A percentile compares a stretch with the other conserved stretches of the same genome.
phyloP scores from a whole-genome alignment of 2,113 vertebrate species.

The Dryoscopus gambensis region DNA sequence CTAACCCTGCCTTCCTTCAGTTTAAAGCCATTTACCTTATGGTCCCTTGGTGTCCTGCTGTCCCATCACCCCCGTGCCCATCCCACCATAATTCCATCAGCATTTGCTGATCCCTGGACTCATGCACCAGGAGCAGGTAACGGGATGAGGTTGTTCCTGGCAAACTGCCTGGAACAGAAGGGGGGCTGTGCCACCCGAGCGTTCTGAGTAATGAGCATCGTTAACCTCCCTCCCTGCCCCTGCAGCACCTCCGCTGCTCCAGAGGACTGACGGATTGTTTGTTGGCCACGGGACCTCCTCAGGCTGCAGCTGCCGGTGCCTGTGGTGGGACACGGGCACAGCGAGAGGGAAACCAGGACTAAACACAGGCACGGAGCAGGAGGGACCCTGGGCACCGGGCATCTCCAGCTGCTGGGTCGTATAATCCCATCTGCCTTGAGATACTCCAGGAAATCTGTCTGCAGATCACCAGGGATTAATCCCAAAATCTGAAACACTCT shows the following conservation, averaged over 20 bases:
- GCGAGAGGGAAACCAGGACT: background rate
- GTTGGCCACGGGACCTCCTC: background rate
- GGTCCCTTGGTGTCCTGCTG: background rate
- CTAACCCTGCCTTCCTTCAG: background rate
- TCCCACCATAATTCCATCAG: background rate
- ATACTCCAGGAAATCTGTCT: background rate
- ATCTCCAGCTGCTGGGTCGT: background rate
- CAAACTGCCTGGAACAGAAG: background rate
- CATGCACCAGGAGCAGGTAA: background rate
- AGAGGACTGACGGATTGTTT: background rate
- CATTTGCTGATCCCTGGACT: background rate
- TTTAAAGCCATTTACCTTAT: background rate
- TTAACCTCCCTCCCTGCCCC: slow-evolving; percentile 12
- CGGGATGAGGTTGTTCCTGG: background rate
- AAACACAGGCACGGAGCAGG: background rate
- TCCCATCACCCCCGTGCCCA: background rate
- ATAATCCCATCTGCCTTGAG: background rate
- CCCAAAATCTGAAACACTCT: background rate
- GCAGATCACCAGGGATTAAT: too few species aligned
- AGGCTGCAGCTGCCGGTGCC: background rate
- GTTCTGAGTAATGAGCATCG: slow-evolving; percentile 1
- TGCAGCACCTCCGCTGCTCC: background rate
- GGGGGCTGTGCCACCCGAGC: background rate
- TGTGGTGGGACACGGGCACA: background rate
- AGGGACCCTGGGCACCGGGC: too few species aligned